Base-by-base conservation (phyloP, 1,140 invertebrate species). In the Drosophila punjabiensis region DNA sequence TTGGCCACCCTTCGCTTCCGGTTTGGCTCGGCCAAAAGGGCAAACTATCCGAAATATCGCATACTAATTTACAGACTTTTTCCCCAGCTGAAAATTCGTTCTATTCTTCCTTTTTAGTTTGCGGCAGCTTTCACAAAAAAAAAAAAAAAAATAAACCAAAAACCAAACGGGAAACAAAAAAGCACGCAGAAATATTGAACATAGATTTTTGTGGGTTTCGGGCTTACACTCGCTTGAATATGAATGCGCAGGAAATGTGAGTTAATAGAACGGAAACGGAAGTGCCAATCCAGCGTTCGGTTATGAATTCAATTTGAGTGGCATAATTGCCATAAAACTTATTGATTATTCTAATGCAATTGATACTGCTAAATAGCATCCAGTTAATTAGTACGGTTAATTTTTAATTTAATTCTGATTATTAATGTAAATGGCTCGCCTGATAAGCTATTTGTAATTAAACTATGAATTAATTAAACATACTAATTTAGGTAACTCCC, bases 41-140 rank as follows among this genome's bases (percentile, higher is more conserved):
- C 79, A 89, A 88, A 89, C 85, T 89, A 88, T 89, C 75, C 71
- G 61, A 84, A 90, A 89, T 89, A 74, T 89, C 85, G 73, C 81
- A 81, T 81, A 79, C 85, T 88, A 89, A 88, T 88, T 85, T 89
- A 89, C 63, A 88, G 62, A 71, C 63, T 67, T 70, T 70, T 73
- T 70, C 35, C 37, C 32, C 16, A 33, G n/a, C 37, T 32, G 59
- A 30, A 61, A 68, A 48, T 30, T 47, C 32, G 35, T 35, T 68
- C 24, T 35, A 70, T 66, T 66, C 20, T 45, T 65, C 11, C 30
- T 35, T 77, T 50, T 50, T 43, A 66, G 65, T 52, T 59, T 48
- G 52, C 52, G 24, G 50, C 50, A 55, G 37, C 48, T 58, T 24
- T 61, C 59, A 43, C 37, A 80, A 48, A 58, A 32, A 66, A 53